These are phyloP conservation scores for Sphaeridia pumilis DNA, from an alignment of 2,888 invertebrate genomes.

Conservation along the genomic window DNA sequence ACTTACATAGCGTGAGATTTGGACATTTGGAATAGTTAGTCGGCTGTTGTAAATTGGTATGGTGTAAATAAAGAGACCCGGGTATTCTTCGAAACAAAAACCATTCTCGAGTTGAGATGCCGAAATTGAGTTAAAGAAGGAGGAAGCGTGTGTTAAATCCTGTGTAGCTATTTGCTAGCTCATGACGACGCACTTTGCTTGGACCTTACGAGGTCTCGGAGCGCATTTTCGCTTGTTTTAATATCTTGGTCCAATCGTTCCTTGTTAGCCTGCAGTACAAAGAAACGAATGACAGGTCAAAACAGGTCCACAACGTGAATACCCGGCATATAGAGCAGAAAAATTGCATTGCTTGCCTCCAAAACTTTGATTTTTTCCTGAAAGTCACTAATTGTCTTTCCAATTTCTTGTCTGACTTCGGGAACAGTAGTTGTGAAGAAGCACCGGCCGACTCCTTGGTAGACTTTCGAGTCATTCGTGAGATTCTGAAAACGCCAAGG, in stretches of 20 bases:
- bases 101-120: too few relatives aligned
- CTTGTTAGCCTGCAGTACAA: constrained; percentile 46
- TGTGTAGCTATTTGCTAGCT: too few relatives aligned
- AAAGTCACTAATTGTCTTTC: constrained; percentile 45
- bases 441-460: constrained; percentile 74
- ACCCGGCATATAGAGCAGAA: not conserved
- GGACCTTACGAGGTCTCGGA: constrained; percentile 68
- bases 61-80: too few relatives aligned
- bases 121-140: too few relatives aligned
- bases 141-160: not conserved
- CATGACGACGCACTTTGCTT: constrained; percentile 41
- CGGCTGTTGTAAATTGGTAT: too few relatives aligned
- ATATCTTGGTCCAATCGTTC: constrained; percentile 66
- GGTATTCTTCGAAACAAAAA: too few relatives aligned
- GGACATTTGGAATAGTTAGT: too few relatives aligned
- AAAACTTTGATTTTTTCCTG: constrained; percentile 55
- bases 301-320: not conserved
- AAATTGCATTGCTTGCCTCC: constrained; percentile 41
- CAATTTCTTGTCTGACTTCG: constrained; percentile 53
- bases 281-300: not conserved
- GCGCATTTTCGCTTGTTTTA: constrained; percentile 72
- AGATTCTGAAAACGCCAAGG: constrained; percentile 43
- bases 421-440: constrained; percentile 59
- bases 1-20: too few relatives aligned
- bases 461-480: constrained; percentile 55